Conservation (phyloP, 2,113 vertebrate genomes). For the Synodontis membranacea region DNA sequence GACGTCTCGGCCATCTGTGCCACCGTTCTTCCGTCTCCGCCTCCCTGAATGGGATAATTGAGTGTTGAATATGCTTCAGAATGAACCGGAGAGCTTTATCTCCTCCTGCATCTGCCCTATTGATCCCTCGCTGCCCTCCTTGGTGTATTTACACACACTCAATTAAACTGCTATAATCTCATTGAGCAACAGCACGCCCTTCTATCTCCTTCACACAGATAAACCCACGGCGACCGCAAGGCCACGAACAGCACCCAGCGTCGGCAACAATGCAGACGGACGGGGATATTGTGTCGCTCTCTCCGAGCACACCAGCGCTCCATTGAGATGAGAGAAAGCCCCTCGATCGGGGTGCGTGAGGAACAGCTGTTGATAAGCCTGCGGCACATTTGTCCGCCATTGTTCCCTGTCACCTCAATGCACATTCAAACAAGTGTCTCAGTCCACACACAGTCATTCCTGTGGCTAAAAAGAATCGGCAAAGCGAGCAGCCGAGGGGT, state of each 20-base stretch:
- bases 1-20: constrained; percentile 27
- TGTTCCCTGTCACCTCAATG: constrained; percentile 6
- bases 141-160: constrained; percentile 85
- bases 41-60: constrained; percentile 81
- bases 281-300: constrained; percentile 73
- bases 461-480: neutral
- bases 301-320: constrained; percentile 8
- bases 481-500: neutral
- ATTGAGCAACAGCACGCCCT: constrained; percentile 73
- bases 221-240: constrained; percentile 17
- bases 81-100: constrained; percentile 71
- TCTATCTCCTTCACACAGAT: constrained; percentile 42
- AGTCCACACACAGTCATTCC: neutral
- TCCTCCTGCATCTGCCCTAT: constrained; percentile 90
- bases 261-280: constrained; percentile 71
- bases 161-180: constrained; percentile 90
- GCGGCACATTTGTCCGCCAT: constrained; percentile 7
- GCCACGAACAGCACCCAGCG: constrained; percentile 56
- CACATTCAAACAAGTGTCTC: constrained; percentile 27
- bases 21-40: constrained; percentile 42
- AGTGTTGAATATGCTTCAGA: constrained; percentile 80
- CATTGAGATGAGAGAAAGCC: constrained; percentile 12
- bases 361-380: constrained; percentile 46
- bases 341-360: neutral
- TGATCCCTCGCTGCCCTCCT: constrained; percentile 71